These are phyloP conservation scores for Thereva unica DNA, from an alignment of 2,888 invertebrate species.

Conservation along the genomic window DNA sequence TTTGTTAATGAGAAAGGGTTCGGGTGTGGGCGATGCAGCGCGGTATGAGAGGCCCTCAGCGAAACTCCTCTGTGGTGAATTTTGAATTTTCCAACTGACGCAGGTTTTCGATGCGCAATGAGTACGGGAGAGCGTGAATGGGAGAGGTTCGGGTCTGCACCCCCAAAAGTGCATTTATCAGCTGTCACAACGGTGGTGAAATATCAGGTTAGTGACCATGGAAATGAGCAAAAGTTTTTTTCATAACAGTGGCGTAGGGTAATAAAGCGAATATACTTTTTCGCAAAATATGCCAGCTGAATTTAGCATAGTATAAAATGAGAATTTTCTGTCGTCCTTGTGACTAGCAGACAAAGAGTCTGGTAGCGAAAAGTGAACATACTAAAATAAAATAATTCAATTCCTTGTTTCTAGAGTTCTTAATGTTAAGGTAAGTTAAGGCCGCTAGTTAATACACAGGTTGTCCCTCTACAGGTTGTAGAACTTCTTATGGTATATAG, in stretches of 20 bases:
- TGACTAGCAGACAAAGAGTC: neutral
- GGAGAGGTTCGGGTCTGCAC: neutral
- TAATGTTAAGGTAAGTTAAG: too few relatives aligned
- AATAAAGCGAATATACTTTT: neutral
- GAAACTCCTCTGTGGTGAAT: slow-evolving; percentile 4
- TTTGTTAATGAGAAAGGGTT: neutral
- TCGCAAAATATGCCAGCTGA: neutral
- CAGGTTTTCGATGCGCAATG: neutral
- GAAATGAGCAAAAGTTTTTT: neutral
- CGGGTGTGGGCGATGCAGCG: neutral
- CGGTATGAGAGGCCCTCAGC: too few relatives aligned
- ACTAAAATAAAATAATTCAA: neutral
- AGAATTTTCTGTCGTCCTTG: neutral
- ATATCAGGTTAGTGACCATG: slow-evolving; percentile 18
- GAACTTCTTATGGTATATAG: too few relatives aligned
- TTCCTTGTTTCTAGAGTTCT: too few relatives aligned
- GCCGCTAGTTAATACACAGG: too few relatives aligned
- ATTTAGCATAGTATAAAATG: neutral
- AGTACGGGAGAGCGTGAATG: neutral
- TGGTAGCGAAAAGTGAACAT: neutral
- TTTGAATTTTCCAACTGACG: neutral
- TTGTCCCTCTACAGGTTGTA: too few relatives aligned
- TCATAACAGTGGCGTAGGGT: neutral
- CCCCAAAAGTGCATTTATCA: slow-evolving; percentile 3
- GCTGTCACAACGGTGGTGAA: slow-evolving; percentile 10